Percentiles rank a stretch among this genome's conserved stretches.
phyloP scores from a whole-genome alignment of 2,888 invertebrate species.

The Hirtodrosophila histrioides region DNA sequence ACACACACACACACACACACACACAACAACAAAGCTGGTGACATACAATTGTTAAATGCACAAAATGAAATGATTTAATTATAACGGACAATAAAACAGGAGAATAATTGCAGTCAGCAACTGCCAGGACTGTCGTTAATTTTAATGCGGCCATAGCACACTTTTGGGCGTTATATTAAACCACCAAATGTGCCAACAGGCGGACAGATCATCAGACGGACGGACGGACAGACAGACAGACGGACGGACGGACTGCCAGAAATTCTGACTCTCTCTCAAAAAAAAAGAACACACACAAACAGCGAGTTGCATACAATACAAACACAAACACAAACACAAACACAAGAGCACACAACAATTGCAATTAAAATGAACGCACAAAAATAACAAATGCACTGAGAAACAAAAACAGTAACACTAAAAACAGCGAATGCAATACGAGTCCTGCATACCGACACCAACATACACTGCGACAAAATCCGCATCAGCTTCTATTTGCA shows the following conservation, averaged over 20 bases:
- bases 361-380: constrained; percentile 69
- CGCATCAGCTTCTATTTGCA: no score
- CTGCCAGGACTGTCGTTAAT: constrained; percentile 49
- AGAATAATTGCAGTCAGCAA: constrained; percentile 67
- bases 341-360: constrained; percentile 61
- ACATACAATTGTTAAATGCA: constrained; percentile 70
- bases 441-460: no score
- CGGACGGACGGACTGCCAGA: constrained; percentile 8
- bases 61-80: constrained; percentile 80
- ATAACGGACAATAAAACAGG: constrained; percentile 75
- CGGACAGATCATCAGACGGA: constrained; percentile 31
- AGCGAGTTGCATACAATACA: constrained; percentile 32
- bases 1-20: constrained; percentile 16
- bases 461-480: no score
- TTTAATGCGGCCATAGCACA: constrained; percentile 49
- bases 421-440: constrained; percentile 20
- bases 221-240: constrained; percentile 16
- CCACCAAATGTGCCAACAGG: constrained; percentile 47
- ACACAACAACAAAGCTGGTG: constrained; percentile 27
- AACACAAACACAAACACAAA: constrained; percentile 32
- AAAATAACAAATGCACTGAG: constrained; percentile 52
- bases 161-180: constrained; percentile 42
- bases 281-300: constrained; percentile 34
- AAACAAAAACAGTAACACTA: constrained; percentile 50
- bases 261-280: constrained; percentile 4